Evolutionary conservation across 2,113 vertebrate genomes (phyloP).

Genomic region (Dasypus novemcinctus): DNA sequence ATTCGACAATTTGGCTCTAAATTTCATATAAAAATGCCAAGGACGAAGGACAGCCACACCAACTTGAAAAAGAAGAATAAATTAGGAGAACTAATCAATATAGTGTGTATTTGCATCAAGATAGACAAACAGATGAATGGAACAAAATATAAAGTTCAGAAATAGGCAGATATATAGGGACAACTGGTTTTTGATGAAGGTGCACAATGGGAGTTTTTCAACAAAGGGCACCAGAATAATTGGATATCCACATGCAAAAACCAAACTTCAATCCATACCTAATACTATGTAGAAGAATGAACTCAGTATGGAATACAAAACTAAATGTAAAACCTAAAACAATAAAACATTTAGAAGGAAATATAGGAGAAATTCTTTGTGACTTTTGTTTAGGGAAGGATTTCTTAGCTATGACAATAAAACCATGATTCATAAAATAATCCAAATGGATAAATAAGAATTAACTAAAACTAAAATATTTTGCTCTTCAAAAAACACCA

Average conservation of each 20-base stretch:
- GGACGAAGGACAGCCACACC: neutral
- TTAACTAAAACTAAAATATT: neutral
- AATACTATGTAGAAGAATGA: neutral
- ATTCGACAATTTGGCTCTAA: conserved; percentile 3
- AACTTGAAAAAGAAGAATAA: neutral
- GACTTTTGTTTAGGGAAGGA: neutral
- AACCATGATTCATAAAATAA: neutral
- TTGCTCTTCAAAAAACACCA: neutral
- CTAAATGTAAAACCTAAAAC: neutral
- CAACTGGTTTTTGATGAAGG: neutral
- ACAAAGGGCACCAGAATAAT: neutral
- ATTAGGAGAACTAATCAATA: neutral
- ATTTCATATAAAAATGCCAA: conserved; percentile 2
- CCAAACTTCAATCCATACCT: neutral
- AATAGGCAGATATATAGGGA: neutral
- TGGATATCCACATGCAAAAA: neutral
- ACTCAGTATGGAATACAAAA: neutral
- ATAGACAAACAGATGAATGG: neutral
- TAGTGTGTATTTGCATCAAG: neutral
- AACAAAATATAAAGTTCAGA: neutral
- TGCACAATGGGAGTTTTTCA: neutral
- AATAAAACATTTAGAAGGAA: conserved; percentile 16
- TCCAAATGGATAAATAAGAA: neutral
- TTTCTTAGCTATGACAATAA: neutral
- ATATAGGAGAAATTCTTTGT: neutral